phyloP scores from a whole-genome alignment of 2,113 vertebrate genomes.

The Scomber colias region DNA sequence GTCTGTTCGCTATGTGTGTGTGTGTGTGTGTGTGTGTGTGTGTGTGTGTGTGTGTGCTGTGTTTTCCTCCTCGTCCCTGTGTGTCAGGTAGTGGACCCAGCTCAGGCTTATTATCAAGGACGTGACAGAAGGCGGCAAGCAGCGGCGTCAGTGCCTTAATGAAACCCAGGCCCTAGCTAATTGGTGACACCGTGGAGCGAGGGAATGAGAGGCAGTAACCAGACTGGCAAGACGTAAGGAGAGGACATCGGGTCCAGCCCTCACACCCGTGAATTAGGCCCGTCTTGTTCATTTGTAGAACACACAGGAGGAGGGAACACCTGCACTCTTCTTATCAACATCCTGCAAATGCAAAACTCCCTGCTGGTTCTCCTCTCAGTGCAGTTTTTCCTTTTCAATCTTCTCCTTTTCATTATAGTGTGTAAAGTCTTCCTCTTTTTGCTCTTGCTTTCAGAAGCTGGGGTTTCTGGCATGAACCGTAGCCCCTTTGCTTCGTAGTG shows the following conservation, averaged over 20 bases:
- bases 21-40: background rate
- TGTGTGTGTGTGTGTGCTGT: background rate
- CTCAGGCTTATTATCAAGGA: conserved; percentile 85
- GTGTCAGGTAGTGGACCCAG: conserved; percentile 77
- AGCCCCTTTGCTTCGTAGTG: conserved; percentile 13
- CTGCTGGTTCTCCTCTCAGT: conserved; percentile 26
- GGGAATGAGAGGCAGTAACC: conserved; percentile 77
- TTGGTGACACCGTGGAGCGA: conserved; percentile 88
- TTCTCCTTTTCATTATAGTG: conserved; percentile 45
- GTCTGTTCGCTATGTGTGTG: conserved; percentile 2
- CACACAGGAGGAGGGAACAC: conserved; percentile 57
- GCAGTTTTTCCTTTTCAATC: conserved; percentile 42
- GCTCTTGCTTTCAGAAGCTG: conserved; percentile 26
- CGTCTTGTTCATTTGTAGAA: conserved; percentile 78
- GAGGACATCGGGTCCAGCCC: conserved; percentile 70
- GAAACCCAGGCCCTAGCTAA: conserved; percentile 88
- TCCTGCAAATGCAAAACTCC: conserved; percentile 54
- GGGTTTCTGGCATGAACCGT: background rate
- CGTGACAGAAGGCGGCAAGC: conserved; percentile 84
- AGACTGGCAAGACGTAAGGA: conserved; percentile 67
- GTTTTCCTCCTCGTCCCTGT: conserved; percentile 22
- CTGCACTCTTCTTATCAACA: conserved; percentile 54
- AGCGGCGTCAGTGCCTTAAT: conserved; percentile 87
- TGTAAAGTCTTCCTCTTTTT: conserved; percentile 37
- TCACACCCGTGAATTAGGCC: conserved; percentile 71